Base-by-base conservation (phyloP, 2,113 vertebrate species). In the Tetrax tetrax region DNA sequence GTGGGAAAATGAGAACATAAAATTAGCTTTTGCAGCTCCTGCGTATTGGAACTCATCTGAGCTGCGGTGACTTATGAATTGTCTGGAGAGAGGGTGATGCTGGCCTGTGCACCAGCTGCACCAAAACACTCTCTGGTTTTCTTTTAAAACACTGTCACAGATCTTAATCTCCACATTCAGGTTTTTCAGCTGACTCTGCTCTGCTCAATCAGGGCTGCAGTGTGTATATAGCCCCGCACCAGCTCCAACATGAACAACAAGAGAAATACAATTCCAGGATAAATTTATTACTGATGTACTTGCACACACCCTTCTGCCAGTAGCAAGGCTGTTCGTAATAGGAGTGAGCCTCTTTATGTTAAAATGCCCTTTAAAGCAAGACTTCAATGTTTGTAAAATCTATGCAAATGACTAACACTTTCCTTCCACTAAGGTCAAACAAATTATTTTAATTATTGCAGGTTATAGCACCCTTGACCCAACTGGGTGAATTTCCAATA, bases 151-250 rank as follows among this genome's bases (percentile, higher is more conserved):
- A 18, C 28, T 21, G 51, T 59, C 56, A 71, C 29, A 47, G 41
- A n/a, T 76, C 60, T 89, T 61, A 48, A 63, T 64, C 35, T 89
- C 50, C 69, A 45, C 65, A 87, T 84, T 91, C 16, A 33, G 68
- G 6, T 35, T 91, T 92, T 75, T 71, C 72, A 84, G 8, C 38
- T 70, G 83, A 45, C 48, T 87, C 43, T 84, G 48, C 33, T 51
- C 48, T 84, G 48, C 43, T 81, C 50, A 93, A 29, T 65, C 33
- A 27, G 43, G 27, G 45, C 54, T 91, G 18, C 51, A 87, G 41
- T 53, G 57, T 41, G 47, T 71, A 25, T 27, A 17, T 31, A 54
- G 16, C 27, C 53, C 31, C 35, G 27, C 54, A 74, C 31, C 37
- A 50, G 24, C 50, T 77, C 43, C 53, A 81, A 43, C 21, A 37